These are phyloP conservation scores for Torymus aiolomorphi DNA, from an alignment of 2,888 invertebrate genomes.

Conservation along the genomic window DNA sequence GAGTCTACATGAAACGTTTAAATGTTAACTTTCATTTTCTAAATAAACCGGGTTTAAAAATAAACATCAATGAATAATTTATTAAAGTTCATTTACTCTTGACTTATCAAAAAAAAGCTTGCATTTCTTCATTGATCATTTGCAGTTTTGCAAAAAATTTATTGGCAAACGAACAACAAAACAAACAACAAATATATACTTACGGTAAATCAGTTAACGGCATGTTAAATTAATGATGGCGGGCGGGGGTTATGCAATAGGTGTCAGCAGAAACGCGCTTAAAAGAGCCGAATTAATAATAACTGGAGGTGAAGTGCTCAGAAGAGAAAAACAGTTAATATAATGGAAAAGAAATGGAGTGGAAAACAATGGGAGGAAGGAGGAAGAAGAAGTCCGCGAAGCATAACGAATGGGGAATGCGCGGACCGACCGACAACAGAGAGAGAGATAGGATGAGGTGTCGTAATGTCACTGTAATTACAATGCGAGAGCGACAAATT, in stretches of 20 bases:
- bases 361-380: slow-evolving; percentile 35
- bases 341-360: slow-evolving; percentile 42
- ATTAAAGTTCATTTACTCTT: too few relatives aligned
- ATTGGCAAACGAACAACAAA: too few relatives aligned
- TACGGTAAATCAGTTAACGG: not conserved
- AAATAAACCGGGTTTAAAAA: too few relatives aligned
- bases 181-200: too few relatives aligned
- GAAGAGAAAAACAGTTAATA: slow-evolving; percentile 2
- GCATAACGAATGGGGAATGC: slow-evolving; percentile 39
- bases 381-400: slow-evolving; percentile 39
- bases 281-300: slow-evolving; percentile 16
- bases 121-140: too few relatives aligned
- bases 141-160: too few relatives aligned
- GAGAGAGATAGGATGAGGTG: slow-evolving; percentile 14
- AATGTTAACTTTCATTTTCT: too few relatives aligned
- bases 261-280: not conserved
- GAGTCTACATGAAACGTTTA: too few relatives aligned
- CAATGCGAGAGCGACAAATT: slow-evolving; percentile 53
- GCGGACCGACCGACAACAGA: not conserved
- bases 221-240: not conserved
- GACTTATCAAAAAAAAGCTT: too few relatives aligned
- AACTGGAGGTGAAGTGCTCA: not conserved
- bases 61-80: too few relatives aligned
- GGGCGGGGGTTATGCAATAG: not conserved
- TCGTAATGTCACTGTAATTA: slow-evolving; percentile 54